A percentile compares a stretch with the other conserved stretches of the same genome.
Evolutionary conservation across 1,140 invertebrate species (phyloP).

Genomic region (Drosophila murphyi): DNA sequence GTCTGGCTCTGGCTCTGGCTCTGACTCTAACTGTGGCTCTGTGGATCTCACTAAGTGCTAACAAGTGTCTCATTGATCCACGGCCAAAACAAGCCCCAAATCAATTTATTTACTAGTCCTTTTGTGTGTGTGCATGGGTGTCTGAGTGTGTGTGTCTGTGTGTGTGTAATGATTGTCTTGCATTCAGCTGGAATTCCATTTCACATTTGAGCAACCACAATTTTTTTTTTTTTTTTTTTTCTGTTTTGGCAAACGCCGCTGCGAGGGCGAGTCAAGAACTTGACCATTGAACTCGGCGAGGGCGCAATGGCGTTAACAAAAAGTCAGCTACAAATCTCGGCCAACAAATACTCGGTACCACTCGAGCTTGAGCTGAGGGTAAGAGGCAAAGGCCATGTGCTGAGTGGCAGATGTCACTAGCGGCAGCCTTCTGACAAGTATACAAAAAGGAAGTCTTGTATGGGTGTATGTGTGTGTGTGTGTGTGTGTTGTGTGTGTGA

Average conservation of each 20-base stretch:
- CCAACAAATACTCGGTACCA: constrained; percentile 30
- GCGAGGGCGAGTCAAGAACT: constrained; percentile 17
- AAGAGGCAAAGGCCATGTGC: constrained; percentile 43
- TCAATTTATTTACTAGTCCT: constrained; percentile 66
- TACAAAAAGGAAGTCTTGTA: constrained; percentile 41
- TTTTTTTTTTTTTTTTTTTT: constrained; percentile 6
- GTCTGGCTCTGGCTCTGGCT: background rate
- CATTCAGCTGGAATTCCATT: constrained; percentile 9
- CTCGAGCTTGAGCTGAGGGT: constrained; percentile 13
- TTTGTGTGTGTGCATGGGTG: background rate
- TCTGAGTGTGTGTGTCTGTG: background rate
- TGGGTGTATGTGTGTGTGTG: constrained; percentile 22
- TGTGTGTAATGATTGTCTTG: constrained; percentile 39
- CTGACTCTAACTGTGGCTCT: background rate
- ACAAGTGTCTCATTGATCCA: constrained; percentile 60
- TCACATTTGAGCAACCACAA: constrained; percentile 3
- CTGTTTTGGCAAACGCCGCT: background rate
- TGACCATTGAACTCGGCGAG: constrained; percentile 69
- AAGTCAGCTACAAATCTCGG: constrained; percentile 63
- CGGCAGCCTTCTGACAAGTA: constrained; percentile 72
- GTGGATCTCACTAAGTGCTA: constrained; percentile 62
- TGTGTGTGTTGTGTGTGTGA: constrained; percentile 31
- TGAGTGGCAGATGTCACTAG: constrained; percentile 78
- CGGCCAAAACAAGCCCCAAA: constrained; percentile 52
- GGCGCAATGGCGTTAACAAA: constrained; percentile 47